phyloP scores from a whole-genome alignment of 2,888 invertebrate genomes.

The Idaea straminata region DNA sequence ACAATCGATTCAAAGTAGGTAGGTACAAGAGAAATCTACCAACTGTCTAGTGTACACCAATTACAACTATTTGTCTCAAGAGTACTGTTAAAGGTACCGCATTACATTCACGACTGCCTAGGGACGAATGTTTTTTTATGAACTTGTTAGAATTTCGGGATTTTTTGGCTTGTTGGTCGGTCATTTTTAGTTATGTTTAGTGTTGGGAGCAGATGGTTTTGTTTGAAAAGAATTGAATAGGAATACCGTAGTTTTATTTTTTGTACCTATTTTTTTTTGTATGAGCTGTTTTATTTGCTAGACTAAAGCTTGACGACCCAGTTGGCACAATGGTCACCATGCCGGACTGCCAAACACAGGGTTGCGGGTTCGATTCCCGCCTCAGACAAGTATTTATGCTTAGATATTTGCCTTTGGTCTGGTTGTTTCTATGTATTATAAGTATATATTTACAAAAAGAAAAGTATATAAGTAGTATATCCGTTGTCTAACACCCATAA shows the following conservation, averaged over 20 bases:
- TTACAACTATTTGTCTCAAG: slow-evolving; percentile 52
- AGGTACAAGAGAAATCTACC: slow-evolving; percentile 12
- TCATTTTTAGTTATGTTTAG: neutral
- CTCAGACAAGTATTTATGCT: no score
- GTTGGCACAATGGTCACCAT: no score
- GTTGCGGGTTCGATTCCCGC: no score
- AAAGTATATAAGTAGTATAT: no score
- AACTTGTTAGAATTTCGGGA: slow-evolving; percentile 15
- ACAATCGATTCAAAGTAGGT: slow-evolving; percentile 19
- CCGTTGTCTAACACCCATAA: no score
- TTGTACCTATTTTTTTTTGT: neutral
- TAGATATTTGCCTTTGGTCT: no score
- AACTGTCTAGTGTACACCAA: slow-evolving; percentile 32
- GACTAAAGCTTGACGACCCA: no score
- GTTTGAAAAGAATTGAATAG: neutral
- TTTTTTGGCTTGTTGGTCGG: neutral
- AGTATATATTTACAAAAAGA: no score
- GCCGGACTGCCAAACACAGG: no score
- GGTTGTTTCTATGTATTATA: no score
- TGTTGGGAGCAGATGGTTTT: neutral
- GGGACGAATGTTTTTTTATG: slow-evolving; percentile 38
- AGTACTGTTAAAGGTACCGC: slow-evolving; percentile 36
- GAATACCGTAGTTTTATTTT: neutral
- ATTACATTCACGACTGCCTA: slow-evolving; percentile 40
- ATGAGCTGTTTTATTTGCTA: neutral